A percentile compares a stretch with the other conserved stretches of the same genome.
phyloP scores from a whole-genome alignment of 2,113 vertebrate species.

The Prunella himalayana region DNA sequence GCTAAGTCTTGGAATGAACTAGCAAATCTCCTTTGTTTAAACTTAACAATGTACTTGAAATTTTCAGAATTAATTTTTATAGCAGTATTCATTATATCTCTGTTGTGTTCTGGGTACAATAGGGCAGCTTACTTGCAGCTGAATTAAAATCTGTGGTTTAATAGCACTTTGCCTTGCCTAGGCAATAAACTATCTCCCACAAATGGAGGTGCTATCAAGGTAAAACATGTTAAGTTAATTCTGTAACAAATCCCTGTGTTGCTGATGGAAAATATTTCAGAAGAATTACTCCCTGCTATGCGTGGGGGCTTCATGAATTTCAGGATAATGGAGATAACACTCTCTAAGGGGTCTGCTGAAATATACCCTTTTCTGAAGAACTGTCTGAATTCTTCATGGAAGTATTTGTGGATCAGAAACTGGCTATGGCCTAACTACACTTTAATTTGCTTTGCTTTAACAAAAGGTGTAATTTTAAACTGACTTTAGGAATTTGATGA shows the following conservation, averaged over 20 bases:
- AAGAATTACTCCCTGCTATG: neutral
- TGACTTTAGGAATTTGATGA: neutral
- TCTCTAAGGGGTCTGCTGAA: neutral
- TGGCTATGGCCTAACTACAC: neutral
- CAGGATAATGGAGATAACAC: neutral
- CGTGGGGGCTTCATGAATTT: neutral
- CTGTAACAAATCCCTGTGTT: neutral
- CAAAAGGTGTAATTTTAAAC: neutral
- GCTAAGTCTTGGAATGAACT: neutral
- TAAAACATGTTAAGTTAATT: conserved; percentile 16
- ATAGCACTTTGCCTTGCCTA: conserved; percentile 24
- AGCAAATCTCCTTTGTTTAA: conserved; percentile 35
- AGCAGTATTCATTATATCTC: neutral
- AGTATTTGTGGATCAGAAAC: neutral
- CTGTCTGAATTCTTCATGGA: neutral
- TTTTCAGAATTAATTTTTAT: conserved; percentile 51
- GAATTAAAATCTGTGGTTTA: conserved; percentile 34
- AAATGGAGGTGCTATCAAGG: conserved; percentile 13
- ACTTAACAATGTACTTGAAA: conserved; percentile 24
- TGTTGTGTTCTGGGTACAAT: neutral
- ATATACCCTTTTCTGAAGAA: neutral
- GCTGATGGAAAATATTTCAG: neutral
- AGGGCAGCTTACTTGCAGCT: neutral
- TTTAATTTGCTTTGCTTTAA: conserved; percentile 6
- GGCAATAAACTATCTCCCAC: neutral